Evolutionary conservation across 2,113 vertebrate species (phyloP).

Genomic region (Erpornis zantholeuca): DNA sequence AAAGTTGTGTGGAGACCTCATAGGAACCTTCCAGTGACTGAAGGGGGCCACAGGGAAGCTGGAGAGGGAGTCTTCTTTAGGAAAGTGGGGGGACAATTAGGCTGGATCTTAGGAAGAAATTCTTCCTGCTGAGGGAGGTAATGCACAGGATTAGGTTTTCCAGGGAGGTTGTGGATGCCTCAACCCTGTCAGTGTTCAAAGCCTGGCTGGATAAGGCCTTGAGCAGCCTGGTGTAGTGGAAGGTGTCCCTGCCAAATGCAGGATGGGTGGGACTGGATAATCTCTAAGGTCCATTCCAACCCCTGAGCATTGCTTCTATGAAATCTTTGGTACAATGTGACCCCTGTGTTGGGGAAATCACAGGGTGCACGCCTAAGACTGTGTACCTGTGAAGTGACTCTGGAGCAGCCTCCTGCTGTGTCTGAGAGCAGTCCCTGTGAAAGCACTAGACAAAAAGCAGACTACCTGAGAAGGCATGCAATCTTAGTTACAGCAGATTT

Average conservation of each 20-base stretch:
- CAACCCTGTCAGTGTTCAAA: background rate
- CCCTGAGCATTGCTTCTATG: background rate
- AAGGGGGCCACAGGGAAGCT: background rate
- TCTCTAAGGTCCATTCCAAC: background rate
- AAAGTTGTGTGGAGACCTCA: background rate
- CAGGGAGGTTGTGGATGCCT: background rate
- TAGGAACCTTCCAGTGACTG: too few species aligned
- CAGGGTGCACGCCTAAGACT: background rate
- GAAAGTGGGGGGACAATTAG: background rate
- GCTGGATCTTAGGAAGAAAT: background rate
- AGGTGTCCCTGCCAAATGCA: background rate
- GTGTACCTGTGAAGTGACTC: background rate
- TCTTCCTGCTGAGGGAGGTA: background rate
- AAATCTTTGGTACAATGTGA: accelerated
- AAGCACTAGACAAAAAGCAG: background rate
- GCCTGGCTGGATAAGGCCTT: background rate
- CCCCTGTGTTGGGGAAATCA: background rate
- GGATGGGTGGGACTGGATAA: background rate
- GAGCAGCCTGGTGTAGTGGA: background rate
- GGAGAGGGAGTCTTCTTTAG: background rate
- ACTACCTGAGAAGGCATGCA: background rate
- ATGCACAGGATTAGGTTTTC: background rate
- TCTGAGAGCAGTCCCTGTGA: background rate
- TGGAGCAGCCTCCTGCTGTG: accelerated
- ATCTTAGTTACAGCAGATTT: background rate